These are phyloP conservation scores for Tipula confusa DNA, from an alignment of 2,888 invertebrate species.

Conservation along the genomic window DNA sequence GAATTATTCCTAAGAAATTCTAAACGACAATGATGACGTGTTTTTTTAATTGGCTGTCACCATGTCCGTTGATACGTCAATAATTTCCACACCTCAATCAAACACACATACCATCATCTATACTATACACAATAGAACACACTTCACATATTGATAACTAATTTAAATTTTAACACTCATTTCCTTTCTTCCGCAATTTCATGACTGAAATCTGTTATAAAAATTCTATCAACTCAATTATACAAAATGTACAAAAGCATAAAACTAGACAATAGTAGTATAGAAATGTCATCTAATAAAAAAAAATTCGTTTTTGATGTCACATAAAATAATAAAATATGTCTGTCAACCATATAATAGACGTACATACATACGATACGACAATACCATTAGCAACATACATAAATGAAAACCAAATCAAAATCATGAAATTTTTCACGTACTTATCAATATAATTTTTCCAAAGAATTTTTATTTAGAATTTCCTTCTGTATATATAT, in stretches of 20 bases:
- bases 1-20: neutral
- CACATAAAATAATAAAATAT: conserved; percentile 3
- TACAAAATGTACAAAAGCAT: neutral
- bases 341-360: conserved; percentile 15
- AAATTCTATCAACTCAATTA: neutral
- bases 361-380: neutral
- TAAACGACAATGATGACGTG: neutral
- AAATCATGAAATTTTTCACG: conserved; percentile 25
- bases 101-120: neutral
- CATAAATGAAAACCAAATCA: conserved; percentile 12
- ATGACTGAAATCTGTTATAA: neutral
- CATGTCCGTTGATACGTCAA: neutral
- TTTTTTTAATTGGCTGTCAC: neutral
- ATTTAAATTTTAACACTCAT: conserved; percentile 9
- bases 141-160: neutral
- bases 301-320: neutral
- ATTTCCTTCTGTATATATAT: neutral
- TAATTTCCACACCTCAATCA: conserved; percentile 12
- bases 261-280: neutral
- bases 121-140: neutral
- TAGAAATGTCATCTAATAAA: conserved; percentile 3
- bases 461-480: conserved; percentile 17
- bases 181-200: conserved; percentile 12
- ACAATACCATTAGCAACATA: conserved; percentile 25
- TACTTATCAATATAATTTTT: conserved; percentile 6